phyloP scores from a whole-genome alignment of 2,113 vertebrate genomes.

The Callipepla squamata region DNA sequence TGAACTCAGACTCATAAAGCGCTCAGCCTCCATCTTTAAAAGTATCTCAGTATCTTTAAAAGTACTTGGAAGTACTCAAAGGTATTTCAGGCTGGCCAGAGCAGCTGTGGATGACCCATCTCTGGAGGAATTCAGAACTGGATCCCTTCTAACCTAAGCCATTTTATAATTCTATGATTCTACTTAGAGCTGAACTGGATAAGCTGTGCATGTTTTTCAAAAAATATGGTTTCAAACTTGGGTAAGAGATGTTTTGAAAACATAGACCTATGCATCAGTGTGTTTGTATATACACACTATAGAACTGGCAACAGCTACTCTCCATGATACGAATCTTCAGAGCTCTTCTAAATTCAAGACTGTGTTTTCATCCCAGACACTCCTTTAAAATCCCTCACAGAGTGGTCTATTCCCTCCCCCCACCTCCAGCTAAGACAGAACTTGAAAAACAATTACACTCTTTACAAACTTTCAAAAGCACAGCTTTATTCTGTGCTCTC shows the following conservation, averaged over 20 bases:
- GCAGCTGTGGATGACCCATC: no score
- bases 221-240: not conserved
- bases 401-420: not conserved
- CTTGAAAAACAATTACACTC: not conserved
- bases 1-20: not conserved
- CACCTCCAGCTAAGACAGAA: not conserved
- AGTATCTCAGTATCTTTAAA: no score
- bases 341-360: not conserved
- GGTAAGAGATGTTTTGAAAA: not conserved
- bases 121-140: no score
- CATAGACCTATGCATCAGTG: not conserved
- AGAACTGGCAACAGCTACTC: not conserved
- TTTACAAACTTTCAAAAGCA: slow-evolving; percentile 2
- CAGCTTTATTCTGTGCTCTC: not conserved
- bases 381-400: not conserved
- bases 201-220: not conserved
- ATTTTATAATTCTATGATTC: no score
- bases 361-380: not conserved
- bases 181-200: not conserved
- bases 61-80: not conserved
- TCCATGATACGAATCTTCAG: not conserved
- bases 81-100: no score
- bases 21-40: not conserved
- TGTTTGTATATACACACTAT: not conserved
- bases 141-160: no score